A percentile compares a stretch with the other conserved stretches of the same genome.
phyloP scores from a whole-genome alignment of 2,797 vertebrate genomes.

The Syngnathus acus region DNA sequence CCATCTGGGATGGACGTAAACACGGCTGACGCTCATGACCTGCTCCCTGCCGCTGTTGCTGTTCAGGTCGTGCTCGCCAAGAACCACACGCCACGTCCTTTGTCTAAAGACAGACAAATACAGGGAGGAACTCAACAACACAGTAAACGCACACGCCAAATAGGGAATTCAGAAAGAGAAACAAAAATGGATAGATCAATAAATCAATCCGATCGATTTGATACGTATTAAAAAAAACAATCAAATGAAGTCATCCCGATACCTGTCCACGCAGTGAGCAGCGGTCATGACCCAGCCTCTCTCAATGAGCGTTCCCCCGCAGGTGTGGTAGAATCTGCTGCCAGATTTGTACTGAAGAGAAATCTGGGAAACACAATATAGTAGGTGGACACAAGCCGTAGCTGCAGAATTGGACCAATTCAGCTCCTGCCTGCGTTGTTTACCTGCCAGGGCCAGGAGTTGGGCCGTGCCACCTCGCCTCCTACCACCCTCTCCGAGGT shows the following conservation, averaged over 20 bases:
- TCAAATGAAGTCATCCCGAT: background rate
- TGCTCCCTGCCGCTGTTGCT: slow-evolving; percentile 64
- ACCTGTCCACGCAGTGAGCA: slow-evolving; percentile 85
- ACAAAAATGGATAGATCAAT: background rate
- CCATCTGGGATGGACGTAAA: slow-evolving; percentile 67
- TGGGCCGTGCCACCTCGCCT: slow-evolving; percentile 50
- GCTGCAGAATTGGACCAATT: background rate
- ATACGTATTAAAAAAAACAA: background rate
- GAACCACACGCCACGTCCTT: slow-evolving; percentile 42
- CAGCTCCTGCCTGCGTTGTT: background rate
- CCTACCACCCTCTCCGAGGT: slow-evolving; percentile 53
- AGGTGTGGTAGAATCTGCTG: slow-evolving; percentile 75
- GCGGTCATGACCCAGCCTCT: slow-evolving; percentile 82
- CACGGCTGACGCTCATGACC: slow-evolving; percentile 41
- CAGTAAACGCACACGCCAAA: background rate
- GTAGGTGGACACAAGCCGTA: background rate
- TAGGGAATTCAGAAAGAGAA: background rate
- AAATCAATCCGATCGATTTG: background rate
- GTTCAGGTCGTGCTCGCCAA: slow-evolving; percentile 54
- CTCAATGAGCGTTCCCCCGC: slow-evolving; percentile 80
- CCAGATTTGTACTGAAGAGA: slow-evolving; percentile 77
- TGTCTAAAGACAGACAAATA: background rate
- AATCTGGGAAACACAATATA: slow-evolving; percentile 57
- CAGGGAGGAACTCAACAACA: no score
- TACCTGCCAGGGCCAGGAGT: slow-evolving; percentile 77